Evolutionary conservation across 2,888 invertebrate genomes (phyloP).

Genomic region (Tachina lurida): DNA sequence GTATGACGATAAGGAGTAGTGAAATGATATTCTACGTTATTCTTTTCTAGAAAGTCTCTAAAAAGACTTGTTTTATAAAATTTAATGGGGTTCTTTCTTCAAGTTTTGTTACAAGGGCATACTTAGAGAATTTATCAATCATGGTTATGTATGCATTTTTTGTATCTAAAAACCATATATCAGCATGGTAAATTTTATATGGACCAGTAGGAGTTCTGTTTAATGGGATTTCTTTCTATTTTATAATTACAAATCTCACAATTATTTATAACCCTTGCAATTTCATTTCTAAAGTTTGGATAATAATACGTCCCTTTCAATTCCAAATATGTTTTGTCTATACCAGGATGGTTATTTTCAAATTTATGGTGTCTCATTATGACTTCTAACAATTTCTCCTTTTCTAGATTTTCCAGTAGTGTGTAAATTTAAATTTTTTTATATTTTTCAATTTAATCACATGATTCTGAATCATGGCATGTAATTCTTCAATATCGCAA

Average conservation of each 20-base stretch:
- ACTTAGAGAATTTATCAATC: background rate
- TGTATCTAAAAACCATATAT: background rate
- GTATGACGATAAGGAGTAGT: background rate
- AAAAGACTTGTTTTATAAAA: background rate
- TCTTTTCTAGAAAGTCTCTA: background rate
- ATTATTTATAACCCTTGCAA: too few species aligned
- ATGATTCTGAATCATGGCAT: background rate
- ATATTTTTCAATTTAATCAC: background rate
- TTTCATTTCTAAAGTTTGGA: too few species aligned
- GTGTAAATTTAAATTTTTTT: background rate
- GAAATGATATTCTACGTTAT: background rate
- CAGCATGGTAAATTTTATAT: background rate
- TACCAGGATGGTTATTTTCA: too few species aligned
- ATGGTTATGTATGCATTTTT: background rate
- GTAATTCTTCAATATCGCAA: slow-evolving; percentile 15
- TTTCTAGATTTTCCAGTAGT: too few species aligned
- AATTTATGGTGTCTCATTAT: too few species aligned
- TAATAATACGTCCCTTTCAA: too few species aligned
- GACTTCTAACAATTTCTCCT: too few species aligned
- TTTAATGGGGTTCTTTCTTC: background rate
- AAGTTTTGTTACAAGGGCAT: background rate
- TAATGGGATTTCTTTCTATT: background rate
- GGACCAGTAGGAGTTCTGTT: background rate
- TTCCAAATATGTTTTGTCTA: too few species aligned
- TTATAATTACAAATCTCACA: too few species aligned